Evolutionary conservation across 2,888 invertebrate species (phyloP), one percentile per base, ranked within the genome.

Genomic region (Pyralis farinalis): DNA sequence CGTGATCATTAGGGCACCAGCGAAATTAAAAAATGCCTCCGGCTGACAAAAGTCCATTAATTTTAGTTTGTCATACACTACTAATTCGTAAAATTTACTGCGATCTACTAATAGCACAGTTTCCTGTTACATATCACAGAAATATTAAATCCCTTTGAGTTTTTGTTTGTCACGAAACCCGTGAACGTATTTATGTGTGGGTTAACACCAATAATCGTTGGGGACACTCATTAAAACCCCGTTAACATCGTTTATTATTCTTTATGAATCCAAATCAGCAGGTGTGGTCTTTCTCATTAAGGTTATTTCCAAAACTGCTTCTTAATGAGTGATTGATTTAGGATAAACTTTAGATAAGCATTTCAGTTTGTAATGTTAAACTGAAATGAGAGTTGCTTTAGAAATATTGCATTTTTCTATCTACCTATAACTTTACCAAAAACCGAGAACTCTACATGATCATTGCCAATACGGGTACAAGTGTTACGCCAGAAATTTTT

Each of bases 71-170:
- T 86, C 85, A 83, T 82, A 86, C 72, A 58, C 70, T 63, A 76
- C 81, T 84, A 85, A 87, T 87, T 86, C 84, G 82, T 85, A 66
- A 73, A 80, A 87, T 84, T 84, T 82, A 87, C 72, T 73, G 71
- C 75, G 47, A 45, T 56, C 58, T 60, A 71, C 80, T 86, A 87
- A 87, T 86, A 75, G 71, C 71, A 55, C 58, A 53, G 72, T 78
- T 77, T 86, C 86, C 87, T 84, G 86, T 63, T 71, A 75, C 80
- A 70, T 68, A 79, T 82, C 71, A 75, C 58, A 53, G 63, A 64
- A 64, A 75, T 76, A 73, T 76, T 63, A 69, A 65, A 73, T 59
- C 65, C 59, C 65, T 66, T 69, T 70, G 67, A 59, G 49, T 60
- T 62, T 53, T 55, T 53, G 36, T 38, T 51, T 46, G 51, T 43